Percentiles rank a stretch among this genome's conserved stretches.
Evolutionary conservation across 2,113 vertebrate genomes (phyloP).

Genomic region (Fregata magnificens): DNA sequence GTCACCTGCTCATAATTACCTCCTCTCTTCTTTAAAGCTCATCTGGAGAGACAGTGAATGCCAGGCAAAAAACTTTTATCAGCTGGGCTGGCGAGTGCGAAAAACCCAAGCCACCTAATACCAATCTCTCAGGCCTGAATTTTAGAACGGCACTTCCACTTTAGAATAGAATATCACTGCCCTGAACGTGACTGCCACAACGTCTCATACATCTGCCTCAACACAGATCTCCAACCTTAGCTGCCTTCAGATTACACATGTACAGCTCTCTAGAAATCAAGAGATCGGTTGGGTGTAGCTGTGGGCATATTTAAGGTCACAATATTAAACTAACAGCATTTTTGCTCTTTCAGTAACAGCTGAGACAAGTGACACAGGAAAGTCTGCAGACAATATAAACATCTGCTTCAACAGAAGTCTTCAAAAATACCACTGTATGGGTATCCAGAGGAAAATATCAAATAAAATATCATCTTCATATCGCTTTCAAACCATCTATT

Average conservation of each 20-base stretch:
- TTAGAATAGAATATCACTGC: neutral
- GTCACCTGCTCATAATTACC: neutral
- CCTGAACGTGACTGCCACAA: neutral
- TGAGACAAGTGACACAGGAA: neutral
- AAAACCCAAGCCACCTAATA: neutral
- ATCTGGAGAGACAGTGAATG: neutral
- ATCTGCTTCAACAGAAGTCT: neutral
- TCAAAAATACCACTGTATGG: neutral
- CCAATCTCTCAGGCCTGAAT: neutral
- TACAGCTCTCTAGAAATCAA: neutral
- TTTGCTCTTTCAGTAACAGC: neutral
- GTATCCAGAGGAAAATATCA: neutral
- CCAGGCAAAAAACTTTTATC: neutral
- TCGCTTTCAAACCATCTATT: constrained; percentile 33
- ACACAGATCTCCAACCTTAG: neutral
- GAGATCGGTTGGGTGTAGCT: fast-evolving
- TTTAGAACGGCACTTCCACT: neutral
- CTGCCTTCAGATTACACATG: neutral
- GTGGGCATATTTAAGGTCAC: neutral
- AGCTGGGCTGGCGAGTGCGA: neutral
- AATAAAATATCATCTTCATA: constrained; percentile 20
- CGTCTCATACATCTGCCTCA: neutral
- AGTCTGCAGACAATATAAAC: neutral
- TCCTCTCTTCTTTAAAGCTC: neutral
- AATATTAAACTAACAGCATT: neutral